These are phyloP conservation scores for Paedocypris micromegethes DNA, from an alignment of 2,797 vertebrate species.

Conservation along the genomic window DNA sequence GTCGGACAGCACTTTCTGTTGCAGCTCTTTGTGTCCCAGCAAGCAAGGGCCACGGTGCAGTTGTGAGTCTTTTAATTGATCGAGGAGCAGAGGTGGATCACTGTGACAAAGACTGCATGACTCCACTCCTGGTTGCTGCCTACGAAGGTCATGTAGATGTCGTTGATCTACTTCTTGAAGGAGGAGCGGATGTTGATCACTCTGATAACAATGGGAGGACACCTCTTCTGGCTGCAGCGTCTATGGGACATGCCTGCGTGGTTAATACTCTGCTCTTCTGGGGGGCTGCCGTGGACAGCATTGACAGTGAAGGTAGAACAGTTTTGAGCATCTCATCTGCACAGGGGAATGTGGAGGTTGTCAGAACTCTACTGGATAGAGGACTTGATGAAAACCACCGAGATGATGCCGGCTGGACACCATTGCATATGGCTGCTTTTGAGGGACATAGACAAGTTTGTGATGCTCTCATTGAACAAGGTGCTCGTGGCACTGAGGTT, in stretches of 20 bases:
- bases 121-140: conserved; percentile 91
- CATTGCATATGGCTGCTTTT: conserved; percentile 95
- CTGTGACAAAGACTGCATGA: conserved; percentile 98
- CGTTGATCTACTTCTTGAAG: conserved; percentile 93
- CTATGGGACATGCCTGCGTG: conserved; percentile 94
- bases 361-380: conserved; percentile 96
- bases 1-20: conserved; percentile 90
- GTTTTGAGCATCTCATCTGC: conserved; percentile 96
- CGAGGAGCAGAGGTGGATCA: conserved; percentile 93
- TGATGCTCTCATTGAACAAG: conserved; percentile 95
- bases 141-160: conserved; percentile 98
- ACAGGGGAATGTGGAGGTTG: conserved; percentile 97
- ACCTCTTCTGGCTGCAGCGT: conserved; percentile 92
- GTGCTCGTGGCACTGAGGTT: conserved; percentile 89
- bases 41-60: conserved; percentile 91
- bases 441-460: conserved; percentile 95
- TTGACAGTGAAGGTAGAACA: conserved; percentile 93
- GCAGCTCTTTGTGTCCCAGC: conserved; percentile 95
- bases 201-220: conserved; percentile 95
- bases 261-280: conserved; percentile 95
- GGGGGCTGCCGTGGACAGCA: conserved; percentile 96
- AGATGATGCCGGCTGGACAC: conserved; percentile 96
- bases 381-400: conserved; percentile 96
- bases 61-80: conserved; percentile 92
- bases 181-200: conserved; percentile 94